phyloP scores from a whole-genome alignment of 1,140 invertebrate genomes.

The Apis cerana region DNA sequence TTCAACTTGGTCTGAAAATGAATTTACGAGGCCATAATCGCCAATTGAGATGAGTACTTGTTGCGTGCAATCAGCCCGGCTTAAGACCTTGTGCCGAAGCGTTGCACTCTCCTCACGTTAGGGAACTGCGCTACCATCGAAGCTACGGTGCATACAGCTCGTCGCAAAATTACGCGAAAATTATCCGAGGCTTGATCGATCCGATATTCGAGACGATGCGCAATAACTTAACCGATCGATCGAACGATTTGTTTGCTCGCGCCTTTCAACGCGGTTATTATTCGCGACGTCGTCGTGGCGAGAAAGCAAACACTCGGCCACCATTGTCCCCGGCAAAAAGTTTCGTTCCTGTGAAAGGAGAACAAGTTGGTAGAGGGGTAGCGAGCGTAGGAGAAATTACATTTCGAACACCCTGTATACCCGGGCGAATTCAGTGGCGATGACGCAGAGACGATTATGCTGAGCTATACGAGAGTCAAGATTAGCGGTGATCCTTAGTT shows the following conservation, averaged over 20 bases:
- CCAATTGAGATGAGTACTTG: conserved; percentile 71
- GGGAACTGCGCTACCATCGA: conserved; percentile 8
- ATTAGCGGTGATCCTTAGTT: conserved; percentile 58
- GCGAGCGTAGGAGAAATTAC: neutral
- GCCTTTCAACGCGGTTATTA: neutral
- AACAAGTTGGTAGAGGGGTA: neutral
- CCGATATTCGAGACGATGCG: conserved; percentile 24
- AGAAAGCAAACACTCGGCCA: conserved; percentile 3
- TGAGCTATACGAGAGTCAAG: conserved; percentile 52
- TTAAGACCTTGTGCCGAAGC: conserved; percentile 60
- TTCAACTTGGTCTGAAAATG: conserved; percentile 72
- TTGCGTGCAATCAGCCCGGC: conserved; percentile 53
- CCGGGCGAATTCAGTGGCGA: conserved; percentile 34
- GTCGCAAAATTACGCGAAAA: conserved; percentile 51
- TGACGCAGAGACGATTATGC: conserved; percentile 55
- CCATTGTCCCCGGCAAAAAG: neutral
- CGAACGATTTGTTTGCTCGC: conserved; percentile 4
- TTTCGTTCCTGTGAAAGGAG: neutral
- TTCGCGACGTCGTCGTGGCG: neutral
- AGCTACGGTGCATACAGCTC: conserved; percentile 19
- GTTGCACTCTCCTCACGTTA: conserved; percentile 54
- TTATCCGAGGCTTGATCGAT: conserved; percentile 20
- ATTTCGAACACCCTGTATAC: conserved; percentile 48
- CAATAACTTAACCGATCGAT: neutral
- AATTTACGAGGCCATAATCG: conserved; percentile 74